Evolutionary conservation across 92 coral and sea anemone species (phyloP).

Genomic region (Porites divaricata): DNA sequence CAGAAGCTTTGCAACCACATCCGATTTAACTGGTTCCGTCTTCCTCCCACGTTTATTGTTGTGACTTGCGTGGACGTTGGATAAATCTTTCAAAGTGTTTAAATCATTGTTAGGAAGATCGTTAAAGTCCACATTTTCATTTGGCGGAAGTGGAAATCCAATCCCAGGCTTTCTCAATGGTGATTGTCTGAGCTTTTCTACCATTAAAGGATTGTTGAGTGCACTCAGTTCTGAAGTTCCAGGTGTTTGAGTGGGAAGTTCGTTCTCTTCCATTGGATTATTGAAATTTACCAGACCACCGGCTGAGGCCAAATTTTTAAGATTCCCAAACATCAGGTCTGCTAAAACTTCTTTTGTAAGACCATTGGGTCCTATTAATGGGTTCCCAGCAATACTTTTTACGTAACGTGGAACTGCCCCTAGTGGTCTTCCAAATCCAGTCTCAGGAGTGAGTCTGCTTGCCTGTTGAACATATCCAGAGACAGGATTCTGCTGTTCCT

Average conservation of each 20-base stretch:
- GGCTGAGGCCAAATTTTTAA: constrained; percentile 60
- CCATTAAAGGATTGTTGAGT: constrained; percentile 9
- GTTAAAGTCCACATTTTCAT: constrained; percentile 15
- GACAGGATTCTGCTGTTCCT: constrained; percentile 19
- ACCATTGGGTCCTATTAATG: constrained; percentile 84
- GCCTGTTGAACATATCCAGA: constrained; percentile 13
- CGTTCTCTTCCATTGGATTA: constrained; percentile 27
- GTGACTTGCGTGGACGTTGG: constrained; percentile 37
- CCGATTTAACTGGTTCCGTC: constrained; percentile 35
- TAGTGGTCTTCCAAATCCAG: constrained; percentile 1
- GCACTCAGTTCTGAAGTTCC: constrained; percentile 21
- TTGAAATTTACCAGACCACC: constrained; percentile 36
- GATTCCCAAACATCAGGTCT: constrained; percentile 84
- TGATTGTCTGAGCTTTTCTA: constrained; percentile 9
- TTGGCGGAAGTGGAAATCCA: constrained; percentile 46
- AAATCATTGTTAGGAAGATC: constrained; percentile 22
- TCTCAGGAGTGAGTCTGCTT: background rate
- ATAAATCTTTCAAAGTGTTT: background rate
- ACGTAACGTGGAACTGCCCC: constrained; percentile 39
- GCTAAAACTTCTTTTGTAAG: constrained; percentile 74
- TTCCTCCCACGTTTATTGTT: constrained; percentile 39
- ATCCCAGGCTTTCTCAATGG: constrained; percentile 16
- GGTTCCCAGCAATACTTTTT: constrained; percentile 62
- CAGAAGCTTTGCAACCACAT: constrained; percentile 65
- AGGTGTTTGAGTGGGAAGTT: constrained; percentile 14